A percentile compares a stretch with the other conserved stretches of the same genome.
phyloP scores from a whole-genome alignment of 2,888 invertebrate species.

The Diplazon laetatorius region DNA sequence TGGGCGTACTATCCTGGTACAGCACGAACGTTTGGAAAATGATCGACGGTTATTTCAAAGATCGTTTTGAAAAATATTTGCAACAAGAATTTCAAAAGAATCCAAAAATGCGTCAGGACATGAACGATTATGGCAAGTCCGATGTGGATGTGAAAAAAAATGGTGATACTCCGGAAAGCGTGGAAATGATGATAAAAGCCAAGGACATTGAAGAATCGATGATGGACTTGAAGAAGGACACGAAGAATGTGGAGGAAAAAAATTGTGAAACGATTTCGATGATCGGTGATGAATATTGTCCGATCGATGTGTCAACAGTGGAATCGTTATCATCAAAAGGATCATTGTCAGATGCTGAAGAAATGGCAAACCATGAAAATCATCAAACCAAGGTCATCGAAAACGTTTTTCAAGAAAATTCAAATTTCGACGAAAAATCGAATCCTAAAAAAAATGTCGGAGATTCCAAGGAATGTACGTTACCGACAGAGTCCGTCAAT shows the following conservation, averaged over 20 bases:
- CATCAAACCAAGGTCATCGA: constrained; percentile 67
- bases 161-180: not conserved
- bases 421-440: not conserved
- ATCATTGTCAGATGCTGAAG: not conserved
- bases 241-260: constrained; percentile 22
- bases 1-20: constrained; percentile 89
- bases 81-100: constrained; percentile 82
- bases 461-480: constrained; percentile 8
- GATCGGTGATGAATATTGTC: constrained; percentile 50
- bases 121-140: constrained; percentile 59
- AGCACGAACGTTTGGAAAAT: constrained; percentile 87
- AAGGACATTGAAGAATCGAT: constrained; percentile 33
- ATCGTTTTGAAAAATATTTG: constrained; percentile 87
- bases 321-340: constrained; percentile 46
- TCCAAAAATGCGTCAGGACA: constrained; percentile 76
- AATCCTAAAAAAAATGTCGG: constrained; percentile 6
- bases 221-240: constrained; percentile 9
- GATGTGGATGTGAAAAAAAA: constrained; percentile 59
- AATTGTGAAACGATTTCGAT: constrained; percentile 23
- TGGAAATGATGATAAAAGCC: constrained; percentile 3
- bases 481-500: constrained; percentile 1
- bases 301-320: constrained; percentile 45
- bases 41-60: constrained; percentile 90
- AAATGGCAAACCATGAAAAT: constrained; percentile 49
- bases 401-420: constrained; percentile 33